Conservation (phyloP, 2,113 vertebrate species). For the Megaceryle maxima region DNA sequence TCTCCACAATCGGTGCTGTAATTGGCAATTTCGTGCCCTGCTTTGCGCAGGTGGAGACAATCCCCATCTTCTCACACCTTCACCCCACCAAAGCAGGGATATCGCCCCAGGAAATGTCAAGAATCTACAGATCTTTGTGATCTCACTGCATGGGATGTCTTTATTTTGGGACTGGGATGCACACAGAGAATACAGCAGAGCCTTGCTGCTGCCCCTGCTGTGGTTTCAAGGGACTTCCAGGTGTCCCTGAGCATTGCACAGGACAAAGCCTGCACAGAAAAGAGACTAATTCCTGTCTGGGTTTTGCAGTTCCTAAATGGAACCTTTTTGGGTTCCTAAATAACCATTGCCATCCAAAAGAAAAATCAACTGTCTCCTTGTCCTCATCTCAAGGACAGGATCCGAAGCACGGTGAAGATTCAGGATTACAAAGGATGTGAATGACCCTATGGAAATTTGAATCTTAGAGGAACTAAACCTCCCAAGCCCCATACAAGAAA, state of each 20-base stretch:
- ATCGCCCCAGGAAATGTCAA: fast-evolving
- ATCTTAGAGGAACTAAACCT: not conserved
- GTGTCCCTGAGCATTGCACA: fast-evolving
- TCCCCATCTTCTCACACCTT: not conserved
- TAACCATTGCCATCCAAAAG: fast-evolving
- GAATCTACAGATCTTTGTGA: fast-evolving
- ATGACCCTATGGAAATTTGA: not conserved
- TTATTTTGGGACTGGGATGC: not conserved
- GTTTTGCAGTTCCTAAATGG: not conserved
- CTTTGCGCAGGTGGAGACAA: not conserved
- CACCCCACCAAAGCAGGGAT: not conserved
- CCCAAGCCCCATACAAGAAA: fast-evolving
- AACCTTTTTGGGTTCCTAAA: not conserved
- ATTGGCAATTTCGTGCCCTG: not conserved
- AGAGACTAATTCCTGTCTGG: not conserved
- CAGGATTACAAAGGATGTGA: fast-evolving
- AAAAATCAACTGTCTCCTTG: not conserved
- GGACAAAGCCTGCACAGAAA: not conserved
- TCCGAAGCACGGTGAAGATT: fast-evolving
- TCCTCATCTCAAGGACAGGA: fast-evolving
- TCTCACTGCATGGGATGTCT: fast-evolving
- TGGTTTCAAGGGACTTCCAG: not conserved
- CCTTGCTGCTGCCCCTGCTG: no score
- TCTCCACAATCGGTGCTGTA: not conserved
- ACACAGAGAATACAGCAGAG: not conserved